Evolutionary conservation across 2,888 invertebrate species (phyloP), one percentile per base, ranked within the genome.

Genomic region (Morpho achilles): DNA sequence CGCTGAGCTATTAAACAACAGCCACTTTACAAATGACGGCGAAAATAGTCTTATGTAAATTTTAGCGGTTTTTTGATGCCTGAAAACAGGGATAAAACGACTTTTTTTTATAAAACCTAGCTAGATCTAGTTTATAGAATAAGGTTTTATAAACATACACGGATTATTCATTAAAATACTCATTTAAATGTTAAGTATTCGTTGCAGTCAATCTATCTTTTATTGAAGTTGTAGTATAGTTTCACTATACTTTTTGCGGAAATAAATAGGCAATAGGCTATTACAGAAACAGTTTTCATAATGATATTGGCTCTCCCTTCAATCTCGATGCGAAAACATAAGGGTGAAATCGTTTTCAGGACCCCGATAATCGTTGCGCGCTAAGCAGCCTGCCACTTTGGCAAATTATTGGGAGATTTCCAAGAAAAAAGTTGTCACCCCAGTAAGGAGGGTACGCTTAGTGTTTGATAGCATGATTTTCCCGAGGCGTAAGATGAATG

Each of bases 401-500:
- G 81, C 86, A 87, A 88, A 89, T 88, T 88, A 88, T 88, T 84
- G 82, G 86, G 75, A 82, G 87, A 85, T 86, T 89, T 81, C 69
- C 22, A 22, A 49, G 79, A 82, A 83, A 84, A 87, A 88, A 86
- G 83, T 86, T 86, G 87, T 87, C 86, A 80, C 86, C 87, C 83
- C 70, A 69, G 69, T 45, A 60, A 74, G 75, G 76, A 80, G 81
- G 84, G 85, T 82, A 78, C 77, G 76, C 52, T 76, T 79, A 75
- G 80, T 80, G 80, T 85, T 87, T 87, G 87, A 89, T 89, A 86
- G 89, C 88, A 82, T 82, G 87, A 87, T 87, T 86, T 81, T 82
- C 78, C 69, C 70, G 76, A 73, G 77, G 87, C 82, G 82, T 77
- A 79, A 75, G 71, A 78, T 81, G 86, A 89, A 87, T 88, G 88